Evolutionary conservation across 1,140 invertebrate species (phyloP), one percentile per base, ranked within the genome.

Genomic region (Bombus haemorrhoidalis): DNA sequence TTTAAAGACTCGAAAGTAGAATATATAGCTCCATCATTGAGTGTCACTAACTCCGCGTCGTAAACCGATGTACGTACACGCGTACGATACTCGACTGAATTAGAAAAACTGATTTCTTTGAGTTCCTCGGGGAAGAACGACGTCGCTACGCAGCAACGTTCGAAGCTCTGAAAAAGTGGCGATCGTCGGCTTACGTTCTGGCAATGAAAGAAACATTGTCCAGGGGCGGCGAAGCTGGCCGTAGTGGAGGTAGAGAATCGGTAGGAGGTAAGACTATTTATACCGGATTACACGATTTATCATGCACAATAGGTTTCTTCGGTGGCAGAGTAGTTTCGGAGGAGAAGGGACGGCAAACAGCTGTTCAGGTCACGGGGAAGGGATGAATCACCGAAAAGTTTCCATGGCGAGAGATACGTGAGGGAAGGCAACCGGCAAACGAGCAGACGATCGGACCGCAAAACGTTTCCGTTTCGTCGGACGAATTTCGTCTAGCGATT

Each of bases 351-450:
- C 37, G 39, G n/a, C 62, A 71, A 86, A 89, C 86, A 90, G 87
- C 87, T 91, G 88, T 91, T 89, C 73, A 37, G 74, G 80, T 90
- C 86, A 86, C 71, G 73, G 81, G 86, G 86, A 87, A 88, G 84
- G 86, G 84, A 93, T 94, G 92, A 94, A 92, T 94, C 93, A 94
- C 92, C 90, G 83, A 93, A 94, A 94, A 93, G 87, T 92, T 94
- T 94, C 91, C 91, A 92, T 22, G 32, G 68, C 75, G 71, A 85
- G 10, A 37, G 83, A 13, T 39, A 37, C 37, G 76, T 0, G 28
- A 77, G 28, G 47, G 64, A 34, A 5, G 37, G n/a, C n/a, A 15
- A 68, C 34, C 59, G 59, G n/a, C n/a, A 25, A n/a, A n/a, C 8
- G 37, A 66, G 15, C 13, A 6, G 18, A 28, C 41, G 69, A 39